These are phyloP conservation scores for Whitmania pigra DNA, from an alignment of 1,140 invertebrate genomes.

Conservation along the genomic window DNA sequence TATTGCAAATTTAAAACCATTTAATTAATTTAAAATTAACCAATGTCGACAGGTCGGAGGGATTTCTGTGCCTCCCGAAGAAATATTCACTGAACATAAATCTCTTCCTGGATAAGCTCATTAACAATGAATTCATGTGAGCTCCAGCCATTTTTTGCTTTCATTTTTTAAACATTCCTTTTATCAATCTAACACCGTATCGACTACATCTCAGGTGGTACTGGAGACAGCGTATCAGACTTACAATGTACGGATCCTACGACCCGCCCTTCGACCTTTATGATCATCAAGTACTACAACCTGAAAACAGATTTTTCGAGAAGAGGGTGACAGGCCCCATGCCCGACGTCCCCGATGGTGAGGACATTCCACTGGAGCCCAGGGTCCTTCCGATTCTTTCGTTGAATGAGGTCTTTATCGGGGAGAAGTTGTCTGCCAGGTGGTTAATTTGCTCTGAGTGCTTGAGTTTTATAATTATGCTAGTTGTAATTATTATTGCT, in stretches of 20 bases:
- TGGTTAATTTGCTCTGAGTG: conserved; percentile 23
- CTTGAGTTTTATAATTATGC: too few species aligned
- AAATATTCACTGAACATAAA: conserved; percentile 54
- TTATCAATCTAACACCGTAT: neutral
- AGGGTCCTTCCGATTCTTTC: conserved; percentile 58
- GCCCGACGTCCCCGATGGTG: conserved; percentile 39
- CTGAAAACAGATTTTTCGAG: conserved; percentile 48
- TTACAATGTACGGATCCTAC: conserved; percentile 60
- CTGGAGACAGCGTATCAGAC: conserved; percentile 70
- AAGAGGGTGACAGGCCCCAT: conserved; percentile 28
- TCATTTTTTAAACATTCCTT: too few species aligned
- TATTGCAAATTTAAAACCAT: neutral
- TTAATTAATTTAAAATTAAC: conserved; percentile 12
- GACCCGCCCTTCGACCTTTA: conserved; percentile 55
- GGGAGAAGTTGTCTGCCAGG: conserved; percentile 78
- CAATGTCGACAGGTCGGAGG: conserved; percentile 59
- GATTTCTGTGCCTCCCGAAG: conserved; percentile 71
- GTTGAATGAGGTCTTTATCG: conserved; percentile 86
- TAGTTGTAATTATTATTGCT: too few species aligned
- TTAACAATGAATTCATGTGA: conserved; percentile 51
- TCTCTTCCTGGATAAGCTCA: conserved; percentile 55
- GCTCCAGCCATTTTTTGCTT: neutral
- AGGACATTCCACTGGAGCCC: conserved; percentile 26
- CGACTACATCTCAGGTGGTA: conserved; percentile 52
- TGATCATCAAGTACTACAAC: conserved; percentile 49